Evolutionary conservation across 1,140 invertebrate species (phyloP).

Genomic region (Bombus confusus): DNA sequence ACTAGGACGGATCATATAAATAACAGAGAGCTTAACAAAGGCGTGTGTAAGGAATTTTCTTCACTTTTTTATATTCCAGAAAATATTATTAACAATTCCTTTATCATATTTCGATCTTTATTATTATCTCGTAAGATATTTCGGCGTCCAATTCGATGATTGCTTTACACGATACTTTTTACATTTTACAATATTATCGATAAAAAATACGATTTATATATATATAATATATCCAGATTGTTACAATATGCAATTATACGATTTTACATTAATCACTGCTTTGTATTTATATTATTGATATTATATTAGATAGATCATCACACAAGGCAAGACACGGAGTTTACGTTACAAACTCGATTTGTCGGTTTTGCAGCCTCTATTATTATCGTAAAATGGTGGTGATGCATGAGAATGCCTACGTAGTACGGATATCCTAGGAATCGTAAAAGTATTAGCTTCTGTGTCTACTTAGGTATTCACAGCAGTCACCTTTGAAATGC

Average conservation of each 20-base stretch:
- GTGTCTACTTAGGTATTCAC: constrained; percentile 63
- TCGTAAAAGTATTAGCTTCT: constrained; percentile 72
- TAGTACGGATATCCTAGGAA: constrained; percentile 62
- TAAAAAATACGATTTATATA: constrained; percentile 49
- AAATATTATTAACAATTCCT: constrained; percentile 21
- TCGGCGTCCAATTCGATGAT: constrained; percentile 50
- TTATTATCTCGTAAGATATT: constrained; percentile 49
- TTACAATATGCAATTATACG: constrained; percentile 53
- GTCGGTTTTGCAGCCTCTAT: constrained; percentile 68
- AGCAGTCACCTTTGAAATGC: constrained; percentile 66
- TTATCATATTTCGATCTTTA: constrained; percentile 35
- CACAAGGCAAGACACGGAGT: constrained; percentile 64
- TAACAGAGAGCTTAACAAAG: constrained; percentile 64
- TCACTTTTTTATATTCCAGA: constrained; percentile 42
- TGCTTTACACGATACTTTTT: constrained; percentile 55
- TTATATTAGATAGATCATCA: constrained; percentile 54
- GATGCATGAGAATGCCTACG: constrained; percentile 56
- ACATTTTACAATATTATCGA: constrained; percentile 54
- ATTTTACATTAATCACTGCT: constrained; percentile 48
- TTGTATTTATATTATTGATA: constrained; percentile 46
- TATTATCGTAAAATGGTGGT: constrained; percentile 61
- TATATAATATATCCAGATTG: constrained; percentile 53
- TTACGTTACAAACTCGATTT: constrained; percentile 70
- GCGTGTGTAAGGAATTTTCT: constrained; percentile 51
- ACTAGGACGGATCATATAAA: constrained; percentile 64